These are phyloP conservation scores for Chanos chanos DNA, from an alignment of 2,797 vertebrate genomes.

Conservation along the genomic window DNA sequence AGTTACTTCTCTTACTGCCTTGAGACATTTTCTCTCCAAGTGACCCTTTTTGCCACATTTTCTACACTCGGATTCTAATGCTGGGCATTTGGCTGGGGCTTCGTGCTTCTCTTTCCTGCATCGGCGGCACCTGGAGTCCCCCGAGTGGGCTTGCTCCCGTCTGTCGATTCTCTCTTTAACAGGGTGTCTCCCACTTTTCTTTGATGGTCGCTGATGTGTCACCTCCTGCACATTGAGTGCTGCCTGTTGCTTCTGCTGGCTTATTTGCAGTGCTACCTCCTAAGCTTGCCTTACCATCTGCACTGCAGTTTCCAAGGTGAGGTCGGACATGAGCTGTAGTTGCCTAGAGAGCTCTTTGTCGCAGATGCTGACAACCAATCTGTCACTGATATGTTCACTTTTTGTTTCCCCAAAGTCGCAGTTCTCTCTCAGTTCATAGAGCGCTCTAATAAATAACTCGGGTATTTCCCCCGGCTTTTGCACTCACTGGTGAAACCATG, in stretches of 20 bases:
- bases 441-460: not conserved
- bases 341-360: slow-evolving; percentile 14
- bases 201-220: not conserved
- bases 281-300: not conserved
- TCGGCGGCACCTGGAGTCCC: too few relatives aligned
- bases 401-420: slow-evolving; percentile 13
- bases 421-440: slow-evolving; percentile 16
- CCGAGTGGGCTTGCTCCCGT: too few relatives aligned
- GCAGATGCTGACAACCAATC: slow-evolving; percentile 4
- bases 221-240: not conserved
- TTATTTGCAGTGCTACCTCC: not conserved
- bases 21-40: not conserved
- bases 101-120: not conserved
- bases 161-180: not conserved
- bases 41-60: too few relatives aligned
- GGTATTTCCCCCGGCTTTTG: not conserved
- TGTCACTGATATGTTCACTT: slow-evolving; percentile 4
- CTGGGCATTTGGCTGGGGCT: not conserved
- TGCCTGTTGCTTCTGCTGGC: not conserved
- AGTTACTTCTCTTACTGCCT: not conserved
- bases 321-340: slow-evolving; percentile 2
- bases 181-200: not conserved
- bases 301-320: not conserved
- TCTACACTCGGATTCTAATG: too few relatives aligned
- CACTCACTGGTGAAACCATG: slow-evolving; percentile 2